Evolutionary conservation across 2,888 invertebrate species (phyloP).

Genomic region (Galerucella calmariensis): DNA sequence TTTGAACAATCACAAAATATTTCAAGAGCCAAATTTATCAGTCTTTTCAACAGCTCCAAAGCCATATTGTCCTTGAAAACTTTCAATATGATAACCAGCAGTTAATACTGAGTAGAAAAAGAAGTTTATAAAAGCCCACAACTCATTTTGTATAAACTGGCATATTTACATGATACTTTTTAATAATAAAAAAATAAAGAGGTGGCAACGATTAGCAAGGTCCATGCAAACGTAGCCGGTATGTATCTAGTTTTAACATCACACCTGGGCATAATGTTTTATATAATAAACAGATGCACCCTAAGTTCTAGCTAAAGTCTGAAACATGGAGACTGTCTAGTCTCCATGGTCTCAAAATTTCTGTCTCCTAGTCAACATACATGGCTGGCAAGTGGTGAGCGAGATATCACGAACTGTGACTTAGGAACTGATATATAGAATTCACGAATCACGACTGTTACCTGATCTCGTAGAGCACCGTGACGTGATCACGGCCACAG

Average conservation of each 20-base stretch:
- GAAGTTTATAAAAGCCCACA: too few species aligned
- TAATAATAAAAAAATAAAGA: constrained; percentile 90
- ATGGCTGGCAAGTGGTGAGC: too few species aligned
- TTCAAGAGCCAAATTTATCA: not conserved
- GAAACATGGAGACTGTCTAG: too few species aligned
- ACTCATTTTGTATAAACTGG: too few species aligned
- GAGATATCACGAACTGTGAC: too few species aligned
- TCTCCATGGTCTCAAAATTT: too few species aligned
- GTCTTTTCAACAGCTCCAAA: not conserved
- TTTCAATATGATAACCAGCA: not conserved
- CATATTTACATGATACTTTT: too few species aligned
- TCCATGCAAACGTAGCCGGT: constrained; percentile 99
- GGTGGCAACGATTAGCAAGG: constrained; percentile 91
- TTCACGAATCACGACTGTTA: too few species aligned
- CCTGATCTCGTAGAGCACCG: too few species aligned
- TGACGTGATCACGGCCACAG: too few species aligned
- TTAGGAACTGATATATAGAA: too few species aligned
- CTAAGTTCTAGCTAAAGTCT: constrained; percentile 58
- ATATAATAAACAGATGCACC: constrained; percentile 51
- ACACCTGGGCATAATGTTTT: constrained; percentile 89
- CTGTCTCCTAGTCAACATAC: constrained; percentile 62
- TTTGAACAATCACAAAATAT: not conserved
- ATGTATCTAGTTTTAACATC: constrained; percentile 96
- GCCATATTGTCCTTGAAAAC: too few species aligned
- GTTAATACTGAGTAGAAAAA: not conserved